These are phyloP conservation scores for Lepidurus arcticus DNA, from an alignment of 1,140 invertebrate species.

Conservation along the genomic window DNA sequence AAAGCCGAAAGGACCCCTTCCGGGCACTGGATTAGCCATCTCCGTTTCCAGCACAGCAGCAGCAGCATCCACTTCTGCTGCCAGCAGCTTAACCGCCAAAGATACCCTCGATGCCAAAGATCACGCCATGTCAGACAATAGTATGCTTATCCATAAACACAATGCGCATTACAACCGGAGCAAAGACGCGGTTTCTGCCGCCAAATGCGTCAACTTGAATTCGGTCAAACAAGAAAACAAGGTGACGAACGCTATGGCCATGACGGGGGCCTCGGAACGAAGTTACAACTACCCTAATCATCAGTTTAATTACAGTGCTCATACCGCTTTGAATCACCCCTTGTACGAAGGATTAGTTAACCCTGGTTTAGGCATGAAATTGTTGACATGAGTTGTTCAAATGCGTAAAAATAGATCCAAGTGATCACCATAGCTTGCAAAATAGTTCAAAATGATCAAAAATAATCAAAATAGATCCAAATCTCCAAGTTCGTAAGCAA, in stretches of 20 bases:
- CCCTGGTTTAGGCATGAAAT: conserved; percentile 1
- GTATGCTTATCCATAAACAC: neutral
- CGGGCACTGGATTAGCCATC: neutral
- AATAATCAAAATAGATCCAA: too few relatives aligned
- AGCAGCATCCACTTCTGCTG: neutral
- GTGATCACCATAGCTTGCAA: neutral
- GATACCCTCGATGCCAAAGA: conserved; percentile 3
- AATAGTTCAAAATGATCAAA: too few relatives aligned
- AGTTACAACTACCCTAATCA: neutral
- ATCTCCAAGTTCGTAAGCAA: too few relatives aligned
- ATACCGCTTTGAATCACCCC: neutral
- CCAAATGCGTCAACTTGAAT: neutral
- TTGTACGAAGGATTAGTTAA: conserved; percentile 12
- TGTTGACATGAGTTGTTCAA: neutral
- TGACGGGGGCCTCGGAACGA: neutral
- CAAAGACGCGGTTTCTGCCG: neutral
- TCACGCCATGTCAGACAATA: neutral
- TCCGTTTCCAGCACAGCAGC: neutral
- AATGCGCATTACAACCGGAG: neutral
- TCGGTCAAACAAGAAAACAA: neutral
- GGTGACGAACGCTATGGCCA: neutral
- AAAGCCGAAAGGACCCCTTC: conserved; percentile 64
- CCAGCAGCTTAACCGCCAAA: neutral
- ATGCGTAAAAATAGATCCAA: neutral
- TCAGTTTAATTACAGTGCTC: neutral